Conservation (phyloP, 2,797 vertebrate genomes). For the Cryptoblepharus egeriae region DNA sequence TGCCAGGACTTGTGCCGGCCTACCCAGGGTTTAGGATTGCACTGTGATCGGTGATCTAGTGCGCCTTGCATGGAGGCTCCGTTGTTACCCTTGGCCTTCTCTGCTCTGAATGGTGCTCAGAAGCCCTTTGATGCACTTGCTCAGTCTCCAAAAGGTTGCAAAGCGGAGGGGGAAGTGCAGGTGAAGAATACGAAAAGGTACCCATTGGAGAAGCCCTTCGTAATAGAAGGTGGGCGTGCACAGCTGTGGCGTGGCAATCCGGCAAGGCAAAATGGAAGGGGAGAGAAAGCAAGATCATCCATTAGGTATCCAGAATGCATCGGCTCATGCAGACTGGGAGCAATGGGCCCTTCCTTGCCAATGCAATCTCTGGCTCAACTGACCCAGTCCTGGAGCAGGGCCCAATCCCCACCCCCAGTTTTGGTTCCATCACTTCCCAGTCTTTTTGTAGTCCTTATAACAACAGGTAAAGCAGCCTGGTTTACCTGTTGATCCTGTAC, state of each 20-base stretch:
- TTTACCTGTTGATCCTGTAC: too few species aligned
- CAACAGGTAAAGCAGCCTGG: too few species aligned
- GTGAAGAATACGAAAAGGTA: slow-evolving; percentile 67
- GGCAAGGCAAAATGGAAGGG: slow-evolving; percentile 17
- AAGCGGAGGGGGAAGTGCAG: neutral
- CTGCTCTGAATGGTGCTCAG: neutral
- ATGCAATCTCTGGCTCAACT: neutral
- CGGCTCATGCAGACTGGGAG: accelerated
- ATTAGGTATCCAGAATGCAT: neutral
- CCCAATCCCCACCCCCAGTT: too few species aligned
- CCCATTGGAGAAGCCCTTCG: slow-evolving; percentile 89
- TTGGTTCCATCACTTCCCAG: too few species aligned
- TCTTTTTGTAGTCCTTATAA: neutral
- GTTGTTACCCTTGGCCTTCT: neutral
- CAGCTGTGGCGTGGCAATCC: slow-evolving; percentile 76
- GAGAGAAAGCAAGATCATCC: slow-evolving; percentile 64
- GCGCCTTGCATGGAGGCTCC: neutral
- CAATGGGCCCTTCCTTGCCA: neutral
- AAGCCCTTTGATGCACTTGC: slow-evolving; percentile 9
- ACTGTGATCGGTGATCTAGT: too few species aligned
- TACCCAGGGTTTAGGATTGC: too few species aligned
- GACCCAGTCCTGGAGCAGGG: too few species aligned
- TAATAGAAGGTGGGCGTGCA: slow-evolving; percentile 83
- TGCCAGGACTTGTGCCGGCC: too few species aligned
- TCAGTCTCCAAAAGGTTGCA: slow-evolving; percentile 6